Evolutionary conservation across 1,140 invertebrate species (phyloP), one percentile per base, ranked within the genome.

Genomic region (Temnothorax curvispinosus): DNA sequence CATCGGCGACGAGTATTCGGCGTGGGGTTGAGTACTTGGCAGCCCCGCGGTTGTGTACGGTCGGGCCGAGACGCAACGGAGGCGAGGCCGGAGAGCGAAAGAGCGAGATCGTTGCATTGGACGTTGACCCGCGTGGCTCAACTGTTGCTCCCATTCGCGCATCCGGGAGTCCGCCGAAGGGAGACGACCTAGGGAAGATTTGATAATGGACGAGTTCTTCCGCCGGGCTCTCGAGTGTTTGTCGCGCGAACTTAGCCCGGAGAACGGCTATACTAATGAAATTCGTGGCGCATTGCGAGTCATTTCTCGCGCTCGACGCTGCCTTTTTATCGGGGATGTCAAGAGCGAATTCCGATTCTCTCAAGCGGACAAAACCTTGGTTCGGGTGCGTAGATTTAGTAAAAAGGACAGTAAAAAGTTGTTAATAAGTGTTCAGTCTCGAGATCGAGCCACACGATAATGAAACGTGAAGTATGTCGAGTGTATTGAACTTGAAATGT

Each of bases 71-170:
- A 86, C 65, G 72, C 65, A 82, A 56, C 38, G 56, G 62, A 38
- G 86, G 32, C 85, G 27, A 27, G 27, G 27, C 27, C 27, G 1
- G 27, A 27, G 58, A 87, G 44, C 52, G 81, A 76, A 62, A 67
- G 56, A 65, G 77, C 85, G 47, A 78, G 78, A 85, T 75, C 84
- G 41, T 47, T 50, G 58, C 62, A 76, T 90, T 91, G 90, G 90
- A 91, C 90, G 87, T 91, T 91, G 90, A 91, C 90, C 90, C 87
- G 87, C 74, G 84, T 71, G 87, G 74, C 74, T 91, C 90, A 91
- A 91, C 90, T 91, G 90, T 91, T 91, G 90, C 90, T 90, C 89
- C 87, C 87, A 90, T 91, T 91, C 87, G 89, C 32, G 82, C 78
- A 91, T 88, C 90, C 89, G 89, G 89, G 87, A 88, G 77, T 47